Evolutionary conservation across 2,888 invertebrate species (phyloP).

Genomic region (Heliconius sara): DNA sequence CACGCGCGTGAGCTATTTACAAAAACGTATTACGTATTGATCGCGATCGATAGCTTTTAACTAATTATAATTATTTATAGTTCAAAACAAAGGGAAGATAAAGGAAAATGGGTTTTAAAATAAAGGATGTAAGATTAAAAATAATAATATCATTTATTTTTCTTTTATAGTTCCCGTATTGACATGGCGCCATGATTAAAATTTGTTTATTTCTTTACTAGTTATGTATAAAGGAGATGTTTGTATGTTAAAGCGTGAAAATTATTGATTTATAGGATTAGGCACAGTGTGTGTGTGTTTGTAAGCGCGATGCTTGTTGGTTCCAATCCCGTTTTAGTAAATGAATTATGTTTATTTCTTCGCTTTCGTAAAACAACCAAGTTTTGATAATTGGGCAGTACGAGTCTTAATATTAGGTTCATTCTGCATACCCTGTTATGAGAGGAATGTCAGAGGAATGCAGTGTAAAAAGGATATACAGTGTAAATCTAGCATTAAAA

Average conservation of each 20-base stretch:
- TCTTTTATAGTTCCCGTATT: conserved; percentile 46
- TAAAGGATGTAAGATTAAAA: neutral
- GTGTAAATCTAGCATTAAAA: no score
- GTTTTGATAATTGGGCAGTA: neutral
- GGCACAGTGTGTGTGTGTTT: neutral
- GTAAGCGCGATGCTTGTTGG: no score
- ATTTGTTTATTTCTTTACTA: conserved; percentile 51
- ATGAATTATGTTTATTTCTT: no score
- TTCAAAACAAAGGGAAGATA: conserved; percentile 27
- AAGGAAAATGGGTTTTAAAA: conserved; percentile 23
- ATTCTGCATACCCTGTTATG: neutral
- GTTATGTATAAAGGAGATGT: neutral
- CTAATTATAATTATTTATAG: conserved; percentile 52
- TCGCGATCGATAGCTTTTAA: conserved; percentile 64
- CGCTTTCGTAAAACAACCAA: no score
- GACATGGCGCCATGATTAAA: conserved; percentile 53
- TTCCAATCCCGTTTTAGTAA: no score
- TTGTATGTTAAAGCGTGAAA: neutral
- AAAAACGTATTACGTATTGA: conserved; percentile 70
- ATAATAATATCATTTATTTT: neutral
- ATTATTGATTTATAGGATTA: neutral
- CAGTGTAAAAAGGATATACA: no score
- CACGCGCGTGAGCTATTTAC: conserved; percentile 59
- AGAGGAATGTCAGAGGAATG: no score
- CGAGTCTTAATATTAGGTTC: neutral